Evolutionary conservation across 2,113 vertebrate genomes (phyloP).

Genomic region (Hyperoodon ampullatus): DNA sequence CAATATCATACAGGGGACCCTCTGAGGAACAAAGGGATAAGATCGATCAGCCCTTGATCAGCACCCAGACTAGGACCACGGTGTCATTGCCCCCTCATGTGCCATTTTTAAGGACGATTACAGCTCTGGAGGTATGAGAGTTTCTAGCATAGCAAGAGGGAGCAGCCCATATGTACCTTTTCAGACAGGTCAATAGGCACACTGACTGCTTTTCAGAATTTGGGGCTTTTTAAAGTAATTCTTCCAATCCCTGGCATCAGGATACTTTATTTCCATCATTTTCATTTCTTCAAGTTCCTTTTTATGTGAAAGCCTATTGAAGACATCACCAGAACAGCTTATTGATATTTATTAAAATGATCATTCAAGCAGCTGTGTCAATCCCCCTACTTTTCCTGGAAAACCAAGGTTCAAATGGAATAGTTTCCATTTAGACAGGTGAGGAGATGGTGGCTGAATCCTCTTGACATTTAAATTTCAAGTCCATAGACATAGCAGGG

Average conservation of each 20-base stretch:
- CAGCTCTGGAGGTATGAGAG: accelerated
- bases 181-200: neutral
- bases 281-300: neutral
- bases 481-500: accelerated
- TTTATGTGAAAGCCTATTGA: neutral
- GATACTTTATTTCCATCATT: neutral
- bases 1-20: neutral
- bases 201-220: neutral
- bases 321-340: neutral
- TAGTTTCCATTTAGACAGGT: neutral
- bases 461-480: neutral
- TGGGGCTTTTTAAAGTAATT: neutral
- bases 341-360: neutral
- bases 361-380: neutral
- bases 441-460: neutral
- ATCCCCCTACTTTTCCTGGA: neutral
- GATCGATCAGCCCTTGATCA: neutral
- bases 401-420: neutral
- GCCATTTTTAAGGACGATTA: neutral
- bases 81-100: accelerated
- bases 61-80: neutral
- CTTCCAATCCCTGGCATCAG: too few species aligned
- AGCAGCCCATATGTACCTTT: too few species aligned
- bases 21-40: neutral
- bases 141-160: neutral